Evolutionary conservation across 2,797 vertebrate genomes (phyloP), one percentile per base, ranked within the genome.

Genomic region (Amblyopsis hoosieri): DNA sequence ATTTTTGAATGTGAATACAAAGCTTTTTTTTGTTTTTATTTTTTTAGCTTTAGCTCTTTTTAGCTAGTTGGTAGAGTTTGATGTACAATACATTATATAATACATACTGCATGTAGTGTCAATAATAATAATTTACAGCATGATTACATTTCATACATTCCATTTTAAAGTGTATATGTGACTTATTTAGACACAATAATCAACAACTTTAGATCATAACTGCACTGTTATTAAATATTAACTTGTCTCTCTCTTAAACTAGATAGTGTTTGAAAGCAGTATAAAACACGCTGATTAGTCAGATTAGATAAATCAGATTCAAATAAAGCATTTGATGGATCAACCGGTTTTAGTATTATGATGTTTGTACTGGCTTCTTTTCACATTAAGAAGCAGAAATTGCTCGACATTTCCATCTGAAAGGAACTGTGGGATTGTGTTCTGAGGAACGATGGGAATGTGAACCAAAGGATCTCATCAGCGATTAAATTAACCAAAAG

Each of bases 381-480:
- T 73, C 71, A 69, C 76, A 71, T 74, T 29, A 69, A 67, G 66
- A 7, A 5, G 17, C 17, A 53, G 11, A 53, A 53, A 53, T 53
- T 3, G 51, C 51, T 53, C 15, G 1, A 17, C 8, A 12, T 53
- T 19, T 12, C 51, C 14, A n/a, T 7, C 14, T 14, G n/a, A 15
- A 50, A 14, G 10, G 17, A 4, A 51, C 9, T 51, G 50, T 17
- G 14, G 50, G 71, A 51, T 19, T 3, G 11, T 17, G 17, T 67
- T 74, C 48, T 60, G 60, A 76, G 19, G 62, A 63, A 54, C 42
- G 49, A 14, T 1, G 52, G 33, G 55, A 64, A 58, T 6, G 0
- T 4, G 56, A 75, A 82, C 76, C 72, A 81, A 75, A 59, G 33
- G 8, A 71, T 68, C 49, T 62, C 64, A 64, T 72, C 61, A 66